A percentile compares a stretch with the other conserved stretches of the same genome.
Evolutionary conservation across 23 tunicate genomes (phyloP).

Genomic region (Ciona savignyi): DNA sequence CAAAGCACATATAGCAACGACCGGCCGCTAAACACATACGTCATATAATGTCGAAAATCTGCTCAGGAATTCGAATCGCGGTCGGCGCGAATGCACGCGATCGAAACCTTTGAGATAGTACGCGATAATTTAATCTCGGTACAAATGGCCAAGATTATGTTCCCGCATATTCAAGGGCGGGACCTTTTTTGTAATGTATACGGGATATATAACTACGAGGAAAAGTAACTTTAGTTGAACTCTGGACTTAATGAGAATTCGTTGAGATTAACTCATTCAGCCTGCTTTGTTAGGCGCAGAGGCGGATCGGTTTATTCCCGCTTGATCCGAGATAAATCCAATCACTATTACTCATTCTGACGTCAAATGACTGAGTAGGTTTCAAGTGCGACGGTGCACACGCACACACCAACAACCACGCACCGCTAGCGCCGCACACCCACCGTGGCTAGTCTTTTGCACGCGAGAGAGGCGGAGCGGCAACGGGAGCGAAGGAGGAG

Average conservation of each 20-base stretch:
- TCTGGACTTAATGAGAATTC: background rate
- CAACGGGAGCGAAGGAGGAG: background rate
- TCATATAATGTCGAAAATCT: conserved; percentile 13
- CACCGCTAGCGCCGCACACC: conserved; percentile 16
- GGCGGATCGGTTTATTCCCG: background rate
- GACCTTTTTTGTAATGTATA: no score
- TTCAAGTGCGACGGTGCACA: conserved; percentile 8
- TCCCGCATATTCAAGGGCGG: no score
- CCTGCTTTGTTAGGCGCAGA: background rate
- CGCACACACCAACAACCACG: conserved; percentile 19
- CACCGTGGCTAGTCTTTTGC: conserved; percentile 6
- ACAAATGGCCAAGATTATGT: background rate
- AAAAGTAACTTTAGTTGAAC: background rate
- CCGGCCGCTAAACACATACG: conserved; percentile 9
- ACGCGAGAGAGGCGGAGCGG: conserved; percentile 11
- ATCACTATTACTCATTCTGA: background rate
- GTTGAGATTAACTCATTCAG: background rate
- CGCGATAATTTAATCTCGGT: background rate
- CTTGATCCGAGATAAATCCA: background rate
- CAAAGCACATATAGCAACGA: background rate
- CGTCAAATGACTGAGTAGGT: background rate
- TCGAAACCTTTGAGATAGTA: background rate
- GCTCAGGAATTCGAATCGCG: conserved; percentile 9
- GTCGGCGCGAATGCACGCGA: conserved; percentile 17
- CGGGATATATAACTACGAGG: background rate